Percentiles rank a stretch among this genome's conserved stretches.
Conservation (phyloP, 2,888 invertebrate species). For the Pachliopta kotzebuea region DNA sequence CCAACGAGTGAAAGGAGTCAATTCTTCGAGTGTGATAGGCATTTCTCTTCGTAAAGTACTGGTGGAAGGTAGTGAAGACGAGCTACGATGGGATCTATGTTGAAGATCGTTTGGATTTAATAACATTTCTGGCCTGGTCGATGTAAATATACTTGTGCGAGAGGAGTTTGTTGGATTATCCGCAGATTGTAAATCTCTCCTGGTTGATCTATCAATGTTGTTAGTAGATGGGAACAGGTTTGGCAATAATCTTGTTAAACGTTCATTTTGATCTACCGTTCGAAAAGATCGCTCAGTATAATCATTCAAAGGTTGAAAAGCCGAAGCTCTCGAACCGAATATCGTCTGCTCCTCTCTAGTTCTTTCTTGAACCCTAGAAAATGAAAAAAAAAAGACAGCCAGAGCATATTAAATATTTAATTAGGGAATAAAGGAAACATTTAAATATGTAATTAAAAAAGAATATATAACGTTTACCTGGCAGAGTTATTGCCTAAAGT, state of each 20-base stretch:
- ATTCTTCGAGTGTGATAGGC: slow-evolving; percentile 8
- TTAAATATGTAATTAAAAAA: background rate
- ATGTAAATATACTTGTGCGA: slow-evolving; percentile 65
- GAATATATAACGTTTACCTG: slow-evolving; percentile 47
- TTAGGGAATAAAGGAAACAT: background rate
- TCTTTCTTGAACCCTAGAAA: slow-evolving; percentile 51
- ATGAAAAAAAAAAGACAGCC: slow-evolving; percentile 31
- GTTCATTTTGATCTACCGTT: slow-evolving; percentile 55
- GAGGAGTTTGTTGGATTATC: slow-evolving; percentile 50
- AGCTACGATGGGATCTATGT: slow-evolving; percentile 32
- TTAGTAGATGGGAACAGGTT: slow-evolving; percentile 65
- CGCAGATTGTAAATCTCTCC: slow-evolving; percentile 35
- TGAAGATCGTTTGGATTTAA: slow-evolving; percentile 33
- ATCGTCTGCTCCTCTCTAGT: slow-evolving; percentile 49
- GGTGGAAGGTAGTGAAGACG: slow-evolving; percentile 31
- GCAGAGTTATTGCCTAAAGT: slow-evolving; percentile 56
- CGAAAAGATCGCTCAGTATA: slow-evolving; percentile 49
- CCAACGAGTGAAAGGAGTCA: slow-evolving; percentile 17
- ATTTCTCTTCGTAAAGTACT: slow-evolving; percentile 29
- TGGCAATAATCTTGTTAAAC: slow-evolving; percentile 57
- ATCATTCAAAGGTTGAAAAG: slow-evolving; percentile 64
- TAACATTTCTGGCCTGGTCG: slow-evolving; percentile 47
- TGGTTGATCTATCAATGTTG: slow-evolving; percentile 43
- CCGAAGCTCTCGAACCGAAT: slow-evolving; percentile 65
- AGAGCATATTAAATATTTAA: background rate